Conservation (phyloP, 1,140 invertebrate genomes). For the Reticulitermes speratus region DNA sequence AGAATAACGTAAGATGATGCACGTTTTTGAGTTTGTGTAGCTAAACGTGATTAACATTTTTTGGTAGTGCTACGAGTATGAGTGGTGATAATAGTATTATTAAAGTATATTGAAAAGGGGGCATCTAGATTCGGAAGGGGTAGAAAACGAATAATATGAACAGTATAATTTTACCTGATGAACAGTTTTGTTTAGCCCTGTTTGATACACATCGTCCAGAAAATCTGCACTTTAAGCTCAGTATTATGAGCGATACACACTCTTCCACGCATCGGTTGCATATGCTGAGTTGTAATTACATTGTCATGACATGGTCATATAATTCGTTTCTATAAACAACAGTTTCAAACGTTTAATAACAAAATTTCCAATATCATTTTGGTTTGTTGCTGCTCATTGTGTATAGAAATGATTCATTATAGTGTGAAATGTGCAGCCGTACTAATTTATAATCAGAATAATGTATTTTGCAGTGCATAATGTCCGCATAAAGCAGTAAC, state of each 20-base stretch:
- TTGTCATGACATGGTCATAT: not conserved
- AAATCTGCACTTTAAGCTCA: not conserved
- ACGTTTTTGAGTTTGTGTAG: too few species aligned
- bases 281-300: not conserved
- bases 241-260: not conserved
- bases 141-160: too few species aligned
- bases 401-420: slow-evolving; percentile 10
- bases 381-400: not conserved
- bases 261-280: not conserved
- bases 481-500: not conserved
- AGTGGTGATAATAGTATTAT: too few species aligned
- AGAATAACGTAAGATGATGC: too few species aligned
- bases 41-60: too few species aligned
- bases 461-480: not conserved
- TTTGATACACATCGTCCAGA: not conserved
- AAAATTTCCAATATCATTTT: not conserved
- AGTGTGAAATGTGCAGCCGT: not conserved
- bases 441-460: not conserved
- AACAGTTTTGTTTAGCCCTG: too few species aligned
- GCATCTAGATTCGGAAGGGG: too few species aligned
- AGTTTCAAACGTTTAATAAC: slow-evolving; percentile 5
- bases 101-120: too few species aligned
- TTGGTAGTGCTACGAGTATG: too few species aligned
- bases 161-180: too few species aligned
- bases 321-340: slow-evolving; percentile 11